Evolutionary conservation across 2,113 vertebrate genomes (phyloP).

Genomic region (Marcusenius ussheri): DNA sequence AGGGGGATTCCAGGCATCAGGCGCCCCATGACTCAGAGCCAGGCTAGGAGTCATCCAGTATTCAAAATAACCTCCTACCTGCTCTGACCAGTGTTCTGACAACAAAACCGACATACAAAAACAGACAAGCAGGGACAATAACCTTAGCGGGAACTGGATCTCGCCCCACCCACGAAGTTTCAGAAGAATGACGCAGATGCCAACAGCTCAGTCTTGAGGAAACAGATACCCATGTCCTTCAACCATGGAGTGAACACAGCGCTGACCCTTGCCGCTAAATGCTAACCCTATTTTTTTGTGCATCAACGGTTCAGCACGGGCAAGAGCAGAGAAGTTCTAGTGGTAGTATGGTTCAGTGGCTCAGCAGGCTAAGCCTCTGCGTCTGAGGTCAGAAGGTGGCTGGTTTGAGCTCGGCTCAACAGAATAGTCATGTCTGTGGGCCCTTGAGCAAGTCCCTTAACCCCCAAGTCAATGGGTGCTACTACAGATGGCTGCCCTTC

Average conservation of each 20-base stretch:
- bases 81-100: not conserved
- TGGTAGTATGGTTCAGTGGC: not conserved
- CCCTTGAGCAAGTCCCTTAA: not conserved
- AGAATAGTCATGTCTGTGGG: not conserved
- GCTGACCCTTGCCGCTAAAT: not conserved
- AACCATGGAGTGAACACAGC: not conserved
- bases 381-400: not conserved
- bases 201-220: not conserved
- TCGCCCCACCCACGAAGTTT: not conserved
- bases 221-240: not conserved
- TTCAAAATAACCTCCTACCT: not conserved
- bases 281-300: not conserved
- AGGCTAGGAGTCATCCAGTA: not conserved
- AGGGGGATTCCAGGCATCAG: not conserved
- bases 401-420: not conserved
- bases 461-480: not conserved
- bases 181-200: not conserved
- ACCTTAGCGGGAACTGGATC: not conserved
- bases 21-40: not conserved
- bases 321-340: not conserved
- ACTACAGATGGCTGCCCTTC: not conserved
- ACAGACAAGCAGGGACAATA: not conserved
- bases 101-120: not conserved
- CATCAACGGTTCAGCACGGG: not conserved
- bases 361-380: not conserved